Conservation (phyloP, 2,797 vertebrate species). For the Dendrocincla fuliginosa region DNA sequence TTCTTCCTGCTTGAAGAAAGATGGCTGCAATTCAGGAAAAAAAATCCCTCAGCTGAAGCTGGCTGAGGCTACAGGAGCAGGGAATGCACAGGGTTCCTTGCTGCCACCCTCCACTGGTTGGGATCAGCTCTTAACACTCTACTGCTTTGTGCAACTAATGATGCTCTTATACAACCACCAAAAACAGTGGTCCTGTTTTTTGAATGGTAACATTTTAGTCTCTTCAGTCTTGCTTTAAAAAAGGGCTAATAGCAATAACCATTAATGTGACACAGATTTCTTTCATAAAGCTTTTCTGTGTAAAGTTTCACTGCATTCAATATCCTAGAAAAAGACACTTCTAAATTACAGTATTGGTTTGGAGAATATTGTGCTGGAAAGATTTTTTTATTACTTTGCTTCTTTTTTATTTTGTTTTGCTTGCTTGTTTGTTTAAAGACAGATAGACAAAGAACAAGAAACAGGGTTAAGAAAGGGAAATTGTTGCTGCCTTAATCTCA, state of each 20-base stretch:
- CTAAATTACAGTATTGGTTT: not conserved
- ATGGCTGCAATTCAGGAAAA: not conserved
- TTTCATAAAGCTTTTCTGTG: not conserved
- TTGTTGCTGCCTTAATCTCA: constrained; percentile 6
- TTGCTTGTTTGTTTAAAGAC: constrained; percentile 5
- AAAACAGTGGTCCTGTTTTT: not conserved
- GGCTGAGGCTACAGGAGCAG: not conserved
- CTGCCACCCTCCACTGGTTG: not conserved
- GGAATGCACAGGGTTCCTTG: not conserved
- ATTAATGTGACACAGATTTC: not conserved
- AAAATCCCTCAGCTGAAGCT: not conserved
- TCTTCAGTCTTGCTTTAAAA: not conserved
- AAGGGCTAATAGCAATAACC: not conserved
- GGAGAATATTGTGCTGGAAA: not conserved
- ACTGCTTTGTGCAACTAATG: not conserved
- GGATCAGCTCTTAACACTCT: not conserved
- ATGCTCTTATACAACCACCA: not conserved
- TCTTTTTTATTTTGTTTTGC: not conserved
- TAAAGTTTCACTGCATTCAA: not conserved
- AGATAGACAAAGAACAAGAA: not conserved
- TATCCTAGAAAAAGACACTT: not conserved
- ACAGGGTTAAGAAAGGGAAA: not conserved
- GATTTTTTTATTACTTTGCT: not conserved
- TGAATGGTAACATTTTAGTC: not conserved
- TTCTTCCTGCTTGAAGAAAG: not conserved